Conservation (phyloP, 2,888 invertebrate species). For the Synergus laeviventris region DNA sequence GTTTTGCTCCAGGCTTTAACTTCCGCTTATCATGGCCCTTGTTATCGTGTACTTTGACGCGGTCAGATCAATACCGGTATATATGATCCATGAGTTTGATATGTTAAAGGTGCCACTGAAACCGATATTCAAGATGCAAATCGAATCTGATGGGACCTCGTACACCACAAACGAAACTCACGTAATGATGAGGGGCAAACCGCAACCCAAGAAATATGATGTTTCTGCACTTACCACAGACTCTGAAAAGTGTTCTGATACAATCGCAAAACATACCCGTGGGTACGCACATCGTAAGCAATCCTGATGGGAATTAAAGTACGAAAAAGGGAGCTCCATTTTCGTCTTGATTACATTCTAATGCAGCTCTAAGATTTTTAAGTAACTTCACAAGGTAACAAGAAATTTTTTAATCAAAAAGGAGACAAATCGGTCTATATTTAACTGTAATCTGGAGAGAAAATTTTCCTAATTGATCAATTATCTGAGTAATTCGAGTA, state of each 20-base stretch:
- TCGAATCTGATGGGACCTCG: slow-evolving; percentile 48
- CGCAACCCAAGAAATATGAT: slow-evolving; percentile 49
- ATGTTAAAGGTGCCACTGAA: background rate
- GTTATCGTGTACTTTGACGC: background rate
- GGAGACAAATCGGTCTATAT: too few species aligned
- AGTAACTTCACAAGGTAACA: background rate
- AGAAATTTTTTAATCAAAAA: too few species aligned
- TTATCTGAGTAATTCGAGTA: slow-evolving; percentile 49
- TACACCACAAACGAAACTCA: slow-evolving; percentile 64
- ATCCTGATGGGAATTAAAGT: slow-evolving; percentile 9
- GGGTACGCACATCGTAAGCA: slow-evolving; percentile 18
- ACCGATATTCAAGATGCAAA: background rate
- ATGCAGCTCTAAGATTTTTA: background rate
- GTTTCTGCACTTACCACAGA: slow-evolving; percentile 12
- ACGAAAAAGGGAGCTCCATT: background rate
- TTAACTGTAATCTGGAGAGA: background rate
- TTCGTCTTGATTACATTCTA: background rate
- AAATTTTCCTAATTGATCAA: slow-evolving; percentile 59
- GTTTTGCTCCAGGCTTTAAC: background rate
- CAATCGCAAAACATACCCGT: slow-evolving; percentile 21
- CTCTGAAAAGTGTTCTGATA: background rate
- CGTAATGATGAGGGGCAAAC: slow-evolving; percentile 67
- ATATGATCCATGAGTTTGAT: background rate
- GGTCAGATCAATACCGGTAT: background rate
- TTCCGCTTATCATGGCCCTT: background rate